Percentiles rank a stretch among this genome's conserved stretches.
Conservation (phyloP, 2,113 vertebrate genomes). For the Thomomys bottae region DNA sequence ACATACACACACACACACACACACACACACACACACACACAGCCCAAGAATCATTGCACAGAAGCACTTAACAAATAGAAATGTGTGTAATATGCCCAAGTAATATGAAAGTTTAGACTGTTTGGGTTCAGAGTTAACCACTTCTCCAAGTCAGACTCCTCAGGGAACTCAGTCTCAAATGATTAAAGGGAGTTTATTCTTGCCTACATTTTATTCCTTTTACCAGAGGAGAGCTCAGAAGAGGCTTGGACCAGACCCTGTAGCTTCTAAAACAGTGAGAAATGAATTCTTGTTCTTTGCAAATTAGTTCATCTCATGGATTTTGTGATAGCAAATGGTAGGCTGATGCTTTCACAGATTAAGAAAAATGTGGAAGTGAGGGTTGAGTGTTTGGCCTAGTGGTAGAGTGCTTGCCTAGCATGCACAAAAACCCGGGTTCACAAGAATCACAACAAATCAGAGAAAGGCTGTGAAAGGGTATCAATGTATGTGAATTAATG, state of each 20-base stretch:
- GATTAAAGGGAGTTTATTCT: no score
- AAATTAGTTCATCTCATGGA: not conserved
- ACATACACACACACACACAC: no score
- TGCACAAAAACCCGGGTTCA: no score
- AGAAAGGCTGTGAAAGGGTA: no score
- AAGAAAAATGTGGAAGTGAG: not conserved
- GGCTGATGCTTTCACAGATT: no score
- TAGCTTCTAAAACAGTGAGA: no score
- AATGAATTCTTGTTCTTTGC: not conserved
- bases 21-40: not conserved
- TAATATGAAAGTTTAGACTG: not conserved
- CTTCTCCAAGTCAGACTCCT: not conserved
- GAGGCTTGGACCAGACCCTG: no score
- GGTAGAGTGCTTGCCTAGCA: no score
- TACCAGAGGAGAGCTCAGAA: not conserved
- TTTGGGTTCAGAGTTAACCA: not conserved
- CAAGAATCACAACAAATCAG: no score
- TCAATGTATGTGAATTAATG: no score
- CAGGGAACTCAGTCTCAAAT: no score
- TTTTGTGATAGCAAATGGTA: not conserved
- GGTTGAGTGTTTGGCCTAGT: no score
- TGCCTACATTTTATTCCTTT: fast-evolving
- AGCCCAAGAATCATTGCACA: not conserved
- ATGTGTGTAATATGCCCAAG: not conserved
- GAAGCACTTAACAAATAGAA: not conserved